These are phyloP conservation scores for Emydoidea blandingii DNA, from an alignment of 2,797 vertebrate species.

Conservation along the genomic window DNA sequence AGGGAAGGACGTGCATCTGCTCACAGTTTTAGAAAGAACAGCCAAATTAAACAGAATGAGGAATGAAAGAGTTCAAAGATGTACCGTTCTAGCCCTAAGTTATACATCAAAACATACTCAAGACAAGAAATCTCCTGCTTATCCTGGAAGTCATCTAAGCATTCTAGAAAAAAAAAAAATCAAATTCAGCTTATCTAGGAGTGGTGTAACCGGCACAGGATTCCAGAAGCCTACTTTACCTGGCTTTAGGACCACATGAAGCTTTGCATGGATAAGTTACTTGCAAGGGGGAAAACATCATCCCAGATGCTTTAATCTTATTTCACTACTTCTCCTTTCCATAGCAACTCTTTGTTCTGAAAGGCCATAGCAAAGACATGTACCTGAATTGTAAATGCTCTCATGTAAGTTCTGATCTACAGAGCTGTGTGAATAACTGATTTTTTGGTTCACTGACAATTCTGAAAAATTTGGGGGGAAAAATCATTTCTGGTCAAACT, in stretches of 20 bases:
- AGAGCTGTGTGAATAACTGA: no score
- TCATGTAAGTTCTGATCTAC: no score
- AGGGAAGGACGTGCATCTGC: constrained; percentile 31
- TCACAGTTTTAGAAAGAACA: constrained; percentile 20
- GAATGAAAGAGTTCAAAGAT: constrained; percentile 15
- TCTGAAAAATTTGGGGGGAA: no score
- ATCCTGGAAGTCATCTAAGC: background rate
- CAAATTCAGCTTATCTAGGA: background rate
- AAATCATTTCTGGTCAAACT: no score
- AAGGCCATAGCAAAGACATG: background rate
- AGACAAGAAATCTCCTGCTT: background rate
- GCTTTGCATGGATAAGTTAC: accelerated
- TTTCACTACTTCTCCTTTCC: background rate
- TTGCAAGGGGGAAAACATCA: background rate
- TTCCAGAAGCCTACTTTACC: accelerated
- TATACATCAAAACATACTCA: background rate
- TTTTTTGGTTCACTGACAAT: no score
- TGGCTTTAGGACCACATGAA: background rate
- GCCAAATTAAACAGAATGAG: constrained; percentile 41
- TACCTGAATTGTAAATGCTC: background rate
- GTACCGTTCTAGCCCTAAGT: background rate
- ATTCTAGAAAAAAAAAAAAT: background rate
- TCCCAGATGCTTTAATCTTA: accelerated
- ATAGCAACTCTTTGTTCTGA: background rate
- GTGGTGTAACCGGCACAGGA: background rate